Conservation (phyloP, 2,888 invertebrate genomes). For the Stenichneumon culpator region DNA sequence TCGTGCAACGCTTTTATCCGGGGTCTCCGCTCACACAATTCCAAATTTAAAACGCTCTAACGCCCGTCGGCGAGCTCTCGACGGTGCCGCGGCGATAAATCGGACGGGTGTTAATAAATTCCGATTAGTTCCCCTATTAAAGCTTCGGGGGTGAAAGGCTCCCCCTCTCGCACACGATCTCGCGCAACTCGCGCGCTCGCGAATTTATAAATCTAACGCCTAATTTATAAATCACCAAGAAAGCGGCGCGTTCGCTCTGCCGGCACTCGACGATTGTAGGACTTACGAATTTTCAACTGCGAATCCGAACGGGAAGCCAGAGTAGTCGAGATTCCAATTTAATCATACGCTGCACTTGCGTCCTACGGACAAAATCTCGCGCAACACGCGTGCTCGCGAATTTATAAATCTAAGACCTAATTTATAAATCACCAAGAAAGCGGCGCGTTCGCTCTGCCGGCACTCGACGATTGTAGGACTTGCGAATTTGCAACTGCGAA, state of each 20-base stretch:
- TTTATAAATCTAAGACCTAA: constrained; percentile 71
- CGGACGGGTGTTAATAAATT: constrained; percentile 73
- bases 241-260: constrained; percentile 20
- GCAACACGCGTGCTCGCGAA: constrained; percentile 27
- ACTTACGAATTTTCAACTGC: too few species aligned
- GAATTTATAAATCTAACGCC: constrained; percentile 72
- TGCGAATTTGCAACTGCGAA: constrained; percentile 37
- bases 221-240: constrained; percentile 40
- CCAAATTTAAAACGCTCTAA: constrained; percentile 58
- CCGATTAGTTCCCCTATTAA: constrained; percentile 71
- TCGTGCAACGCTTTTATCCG: constrained; percentile 37
- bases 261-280: constrained; percentile 29
- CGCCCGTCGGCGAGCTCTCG: neutral
- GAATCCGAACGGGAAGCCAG: neutral
- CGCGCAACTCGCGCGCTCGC: neutral
- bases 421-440: constrained; percentile 42
- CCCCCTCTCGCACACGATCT: constrained; percentile 42
- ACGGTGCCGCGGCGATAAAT: constrained; percentile 53
- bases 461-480: constrained; percentile 55
- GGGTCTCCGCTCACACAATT: constrained; percentile 51
- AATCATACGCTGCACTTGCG: neutral
- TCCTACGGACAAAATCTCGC: constrained; percentile 41
- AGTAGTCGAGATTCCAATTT: neutral
- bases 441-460: constrained; percentile 18
- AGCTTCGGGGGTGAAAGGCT: constrained; percentile 24